A percentile compares a stretch with the other conserved stretches of the same genome.
Evolutionary conservation across 92 coral and sea anemone genomes (phyloP).

Genomic region (Palythoa grandiflora): DNA sequence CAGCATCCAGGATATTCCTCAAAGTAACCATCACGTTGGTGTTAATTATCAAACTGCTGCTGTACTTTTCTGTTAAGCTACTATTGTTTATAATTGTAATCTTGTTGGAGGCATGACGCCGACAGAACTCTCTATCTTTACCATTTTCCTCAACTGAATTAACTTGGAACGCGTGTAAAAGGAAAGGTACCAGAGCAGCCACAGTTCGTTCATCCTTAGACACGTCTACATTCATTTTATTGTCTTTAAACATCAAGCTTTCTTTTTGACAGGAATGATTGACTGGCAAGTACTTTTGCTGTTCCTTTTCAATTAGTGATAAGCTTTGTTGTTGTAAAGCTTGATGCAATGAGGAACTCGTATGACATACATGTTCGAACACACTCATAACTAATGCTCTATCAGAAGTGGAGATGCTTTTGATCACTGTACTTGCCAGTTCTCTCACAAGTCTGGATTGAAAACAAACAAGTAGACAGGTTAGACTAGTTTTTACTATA

Average conservation of each 20-base stretch:
- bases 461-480: neutral
- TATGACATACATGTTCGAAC: conserved; percentile 54
- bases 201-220: conserved; percentile 59
- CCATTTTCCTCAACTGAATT: conserved; percentile 69
- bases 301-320: neutral
- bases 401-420: conserved; percentile 72
- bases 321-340: neutral
- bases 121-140: conserved; percentile 58
- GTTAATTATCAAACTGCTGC: conserved; percentile 72
- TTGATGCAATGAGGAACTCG: neutral
- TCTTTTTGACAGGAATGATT: neutral
- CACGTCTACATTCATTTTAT: neutral
- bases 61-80: conserved; percentile 34
- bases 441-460: conserved; percentile 70
- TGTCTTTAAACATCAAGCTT: neutral
- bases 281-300: neutral
- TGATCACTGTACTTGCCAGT: conserved; percentile 72
- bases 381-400: conserved; percentile 63
- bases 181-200: conserved; percentile 64
- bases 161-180: conserved; percentile 59
- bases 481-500: too few species aligned
- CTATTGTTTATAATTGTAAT: too few species aligned
- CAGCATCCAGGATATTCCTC: conserved; percentile 51
- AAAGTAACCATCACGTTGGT: conserved; percentile 70
- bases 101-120: neutral